A percentile compares a stretch with the other conserved stretches of the same genome.
phyloP scores from a whole-genome alignment of 1,140 invertebrate species.

The Metaphire vulgaris region DNA sequence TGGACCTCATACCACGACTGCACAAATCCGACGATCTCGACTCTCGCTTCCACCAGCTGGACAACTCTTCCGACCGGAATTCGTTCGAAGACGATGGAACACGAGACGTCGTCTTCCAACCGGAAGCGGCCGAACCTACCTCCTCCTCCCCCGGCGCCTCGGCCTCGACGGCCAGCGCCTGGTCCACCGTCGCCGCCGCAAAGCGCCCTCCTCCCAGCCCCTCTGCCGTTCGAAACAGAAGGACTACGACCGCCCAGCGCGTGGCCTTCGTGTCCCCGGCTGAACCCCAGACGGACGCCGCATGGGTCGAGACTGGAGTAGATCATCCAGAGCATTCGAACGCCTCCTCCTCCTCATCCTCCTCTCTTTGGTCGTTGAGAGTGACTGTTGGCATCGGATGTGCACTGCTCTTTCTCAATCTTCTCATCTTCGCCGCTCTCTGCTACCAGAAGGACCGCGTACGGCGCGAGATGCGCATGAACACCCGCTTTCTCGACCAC shows the following conservation, averaged over 20 bases:
- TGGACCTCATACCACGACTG: constrained; percentile 89
- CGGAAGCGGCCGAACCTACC: neutral
- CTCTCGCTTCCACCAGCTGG: constrained; percentile 74
- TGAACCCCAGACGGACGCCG: neutral
- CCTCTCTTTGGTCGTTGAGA: constrained; percentile 61
- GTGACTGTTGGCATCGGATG: constrained; percentile 89
- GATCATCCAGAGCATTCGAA: too few relatives aligned
- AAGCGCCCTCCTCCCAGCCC: neutral
- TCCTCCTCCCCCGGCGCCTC: too few relatives aligned
- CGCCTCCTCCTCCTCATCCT: neutral
- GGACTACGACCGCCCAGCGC: neutral
- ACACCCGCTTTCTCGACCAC: neutral
- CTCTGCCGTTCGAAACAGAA: neutral
- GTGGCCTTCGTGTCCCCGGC: neutral
- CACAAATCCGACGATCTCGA: constrained; percentile 75
- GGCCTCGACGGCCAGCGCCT: neutral
- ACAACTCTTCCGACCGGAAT: constrained; percentile 54
- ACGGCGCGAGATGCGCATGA: constrained; percentile 7
- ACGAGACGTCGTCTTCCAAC: neutral
- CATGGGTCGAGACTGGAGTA: neutral
- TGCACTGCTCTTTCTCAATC: constrained; percentile 79
- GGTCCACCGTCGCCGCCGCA: too few relatives aligned
- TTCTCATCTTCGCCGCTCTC: constrained; percentile 84
- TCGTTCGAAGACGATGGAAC: constrained; percentile 35
- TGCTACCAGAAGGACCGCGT: constrained; percentile 75